Conservation (phyloP, 2,888 invertebrate species). For the Lymantria monacha region DNA sequence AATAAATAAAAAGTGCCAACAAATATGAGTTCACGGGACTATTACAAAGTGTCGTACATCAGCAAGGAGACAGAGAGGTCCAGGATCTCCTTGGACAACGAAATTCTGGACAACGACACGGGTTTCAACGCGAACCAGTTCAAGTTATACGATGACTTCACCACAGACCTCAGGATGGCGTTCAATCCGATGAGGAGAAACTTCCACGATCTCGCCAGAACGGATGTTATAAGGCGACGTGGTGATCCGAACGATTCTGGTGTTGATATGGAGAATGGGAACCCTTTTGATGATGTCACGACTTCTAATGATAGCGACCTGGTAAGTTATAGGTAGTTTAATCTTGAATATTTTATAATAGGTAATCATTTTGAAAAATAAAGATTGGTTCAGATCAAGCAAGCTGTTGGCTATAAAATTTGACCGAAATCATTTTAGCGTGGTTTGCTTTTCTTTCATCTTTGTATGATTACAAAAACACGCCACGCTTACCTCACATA, state of each 20-base stretch:
- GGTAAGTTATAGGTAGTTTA: slow-evolving; percentile 58
- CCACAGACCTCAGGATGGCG: slow-evolving; percentile 67
- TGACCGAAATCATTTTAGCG: too few relatives aligned
- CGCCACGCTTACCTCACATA: too few relatives aligned
- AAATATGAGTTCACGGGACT: slow-evolving; percentile 69
- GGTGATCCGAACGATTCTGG: slow-evolving; percentile 73
- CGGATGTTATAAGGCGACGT: slow-evolving; percentile 43
- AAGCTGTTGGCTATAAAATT: too few relatives aligned
- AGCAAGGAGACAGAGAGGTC: slow-evolving; percentile 49
- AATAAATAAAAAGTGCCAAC: slow-evolving; percentile 23
- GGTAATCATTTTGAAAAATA: neutral
- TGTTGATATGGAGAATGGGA: slow-evolving; percentile 76
- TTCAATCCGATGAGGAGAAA: slow-evolving; percentile 62
- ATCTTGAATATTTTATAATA: neutral
- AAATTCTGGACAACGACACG: slow-evolving; percentile 70
- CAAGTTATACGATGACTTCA: slow-evolving; percentile 76
- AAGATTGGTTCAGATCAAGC: neutral
- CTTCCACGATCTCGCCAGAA: slow-evolving; percentile 51
- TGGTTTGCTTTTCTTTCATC: too few relatives aligned
- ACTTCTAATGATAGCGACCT: slow-evolving; percentile 67
- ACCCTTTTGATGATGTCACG: slow-evolving; percentile 58
- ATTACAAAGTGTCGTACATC: slow-evolving; percentile 67
- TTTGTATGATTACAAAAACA: too few relatives aligned
- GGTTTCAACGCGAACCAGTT: slow-evolving; percentile 78
- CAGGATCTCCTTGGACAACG: slow-evolving; percentile 45